These are phyloP conservation scores for Ardeotis arabs DNA, from an alignment of 2,113 vertebrate genomes.

Conservation along the genomic window DNA sequence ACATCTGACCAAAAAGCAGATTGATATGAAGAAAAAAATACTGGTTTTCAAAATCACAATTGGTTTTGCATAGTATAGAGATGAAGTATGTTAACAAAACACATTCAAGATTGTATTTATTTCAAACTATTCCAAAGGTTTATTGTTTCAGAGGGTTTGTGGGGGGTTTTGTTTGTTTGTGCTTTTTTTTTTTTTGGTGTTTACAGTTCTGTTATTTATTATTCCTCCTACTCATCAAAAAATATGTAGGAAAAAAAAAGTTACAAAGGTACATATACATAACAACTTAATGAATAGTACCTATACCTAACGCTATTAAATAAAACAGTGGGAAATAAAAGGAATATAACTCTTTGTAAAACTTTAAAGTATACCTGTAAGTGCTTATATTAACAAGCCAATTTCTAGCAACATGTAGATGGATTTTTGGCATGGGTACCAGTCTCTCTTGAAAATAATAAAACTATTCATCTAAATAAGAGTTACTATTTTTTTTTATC, in stretches of 20 bases:
- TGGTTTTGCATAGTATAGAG: neutral
- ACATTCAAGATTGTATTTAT: neutral
- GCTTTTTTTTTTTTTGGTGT: neutral
- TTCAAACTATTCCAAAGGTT: neutral
- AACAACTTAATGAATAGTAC: neutral
- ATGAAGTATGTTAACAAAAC: neutral
- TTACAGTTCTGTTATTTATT: neutral
- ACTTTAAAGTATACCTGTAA: neutral
- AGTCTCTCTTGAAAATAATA: neutral
- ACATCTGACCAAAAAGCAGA: neutral
- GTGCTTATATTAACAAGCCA: neutral
- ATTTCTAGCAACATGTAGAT: neutral
- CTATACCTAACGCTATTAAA: neutral
- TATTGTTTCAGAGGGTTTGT: neutral
- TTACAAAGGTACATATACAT: neutral
- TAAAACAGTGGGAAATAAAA: neutral
- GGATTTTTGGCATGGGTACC: neutral
- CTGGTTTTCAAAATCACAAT: neutral
- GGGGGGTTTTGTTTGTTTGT: no score
- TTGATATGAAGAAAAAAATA: neutral
- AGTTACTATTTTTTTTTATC: neutral
- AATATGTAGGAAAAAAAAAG: neutral
- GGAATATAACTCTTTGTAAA: neutral
- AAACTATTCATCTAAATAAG: neutral
- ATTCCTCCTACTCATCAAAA: neutral